phyloP scores from a whole-genome alignment of 2,797 vertebrate genomes.

The Aselliscus stoliczkanus region DNA sequence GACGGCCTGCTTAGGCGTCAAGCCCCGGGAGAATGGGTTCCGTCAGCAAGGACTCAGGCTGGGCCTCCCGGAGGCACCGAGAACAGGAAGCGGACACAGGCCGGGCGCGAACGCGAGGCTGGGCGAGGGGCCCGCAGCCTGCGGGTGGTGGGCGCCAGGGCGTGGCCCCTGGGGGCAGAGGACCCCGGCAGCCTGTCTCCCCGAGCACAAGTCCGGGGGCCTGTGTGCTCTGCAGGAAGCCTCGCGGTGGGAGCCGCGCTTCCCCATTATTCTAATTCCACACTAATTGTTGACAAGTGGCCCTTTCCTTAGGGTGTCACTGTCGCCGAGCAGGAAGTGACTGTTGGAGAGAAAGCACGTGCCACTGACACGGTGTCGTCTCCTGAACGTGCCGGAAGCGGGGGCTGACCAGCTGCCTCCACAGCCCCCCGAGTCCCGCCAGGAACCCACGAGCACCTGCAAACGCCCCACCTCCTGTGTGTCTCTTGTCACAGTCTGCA shows the following conservation, averaged over 20 bases:
- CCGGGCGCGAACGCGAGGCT: background rate
- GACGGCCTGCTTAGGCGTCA: background rate
- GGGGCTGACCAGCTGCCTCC: fast-evolving
- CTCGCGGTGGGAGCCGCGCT: no score
- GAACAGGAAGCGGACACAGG: background rate
- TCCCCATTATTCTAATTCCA: no score
- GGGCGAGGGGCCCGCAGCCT: background rate
- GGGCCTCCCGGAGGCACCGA: background rate
- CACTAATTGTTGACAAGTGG: background rate
- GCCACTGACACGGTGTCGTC: background rate
- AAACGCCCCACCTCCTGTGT: fast-evolving
- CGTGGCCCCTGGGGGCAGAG: background rate
- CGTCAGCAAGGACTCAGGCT: background rate
- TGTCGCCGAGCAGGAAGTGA: no score
- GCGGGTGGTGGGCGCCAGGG: background rate
- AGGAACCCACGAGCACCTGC: background rate
- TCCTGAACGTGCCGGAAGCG: background rate
- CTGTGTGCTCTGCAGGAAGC: no score
- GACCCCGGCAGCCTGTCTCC: background rate
- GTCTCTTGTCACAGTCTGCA: background rate
- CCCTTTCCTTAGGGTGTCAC: background rate
- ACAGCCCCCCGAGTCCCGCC: background rate
- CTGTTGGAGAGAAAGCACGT: background rate
- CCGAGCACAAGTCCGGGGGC: background rate
- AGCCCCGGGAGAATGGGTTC: background rate